Conservation (phyloP, 64 coral and sea anemone species). For the Acropora yongei region DNA sequence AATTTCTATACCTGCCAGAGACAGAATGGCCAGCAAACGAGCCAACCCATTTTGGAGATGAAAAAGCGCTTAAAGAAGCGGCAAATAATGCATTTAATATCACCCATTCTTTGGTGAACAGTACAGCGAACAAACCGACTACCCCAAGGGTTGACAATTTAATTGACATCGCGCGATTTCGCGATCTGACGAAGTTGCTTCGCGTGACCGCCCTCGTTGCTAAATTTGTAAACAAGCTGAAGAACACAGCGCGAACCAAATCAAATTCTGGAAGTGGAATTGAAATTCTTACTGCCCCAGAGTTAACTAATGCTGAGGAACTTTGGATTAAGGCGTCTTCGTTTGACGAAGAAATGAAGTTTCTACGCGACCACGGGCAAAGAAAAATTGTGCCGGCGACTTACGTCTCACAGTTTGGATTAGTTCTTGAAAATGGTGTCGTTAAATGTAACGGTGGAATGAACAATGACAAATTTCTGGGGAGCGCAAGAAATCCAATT, state of each 20-base stretch:
- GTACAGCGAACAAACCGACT: not conserved
- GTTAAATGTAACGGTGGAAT: conserved; percentile 30
- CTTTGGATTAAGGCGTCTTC: conserved; percentile 27
- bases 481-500: conserved; percentile 46
- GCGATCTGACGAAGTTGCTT: conserved; percentile 9
- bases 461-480: conserved; percentile 14
- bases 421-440: conserved; percentile 7
- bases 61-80: not conserved
- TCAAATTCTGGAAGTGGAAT: not conserved
- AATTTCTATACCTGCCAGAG: conserved; percentile 10
- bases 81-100: not conserved
- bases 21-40: not conserved
- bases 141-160: not conserved
- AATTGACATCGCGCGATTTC: conserved; percentile 28
- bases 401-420: conserved; percentile 20
- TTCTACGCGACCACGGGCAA: not conserved
- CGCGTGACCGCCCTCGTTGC: conserved; percentile 32
- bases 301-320: conserved; percentile 23
- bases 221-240: conserved; percentile 29
- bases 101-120: not conserved
- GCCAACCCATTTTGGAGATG: not conserved
- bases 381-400: not conserved
- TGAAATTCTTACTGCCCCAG: not conserved
- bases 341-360: conserved; percentile 34
- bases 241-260: not conserved